Conservation (phyloP, 2,113 vertebrate species). For the Neogale vison region DNA sequence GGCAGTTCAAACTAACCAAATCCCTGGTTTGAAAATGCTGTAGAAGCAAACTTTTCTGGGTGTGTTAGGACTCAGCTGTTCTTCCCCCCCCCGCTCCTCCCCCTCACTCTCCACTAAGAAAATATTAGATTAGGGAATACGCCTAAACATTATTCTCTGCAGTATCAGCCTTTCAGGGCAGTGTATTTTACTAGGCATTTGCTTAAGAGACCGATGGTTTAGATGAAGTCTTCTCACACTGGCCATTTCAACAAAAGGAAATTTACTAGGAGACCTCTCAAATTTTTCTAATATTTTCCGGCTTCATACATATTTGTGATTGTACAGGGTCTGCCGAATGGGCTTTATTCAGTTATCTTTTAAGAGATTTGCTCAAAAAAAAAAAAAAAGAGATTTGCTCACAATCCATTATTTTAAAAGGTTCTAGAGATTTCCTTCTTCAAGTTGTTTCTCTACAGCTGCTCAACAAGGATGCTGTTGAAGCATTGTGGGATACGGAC, state of each 20-base stretch:
- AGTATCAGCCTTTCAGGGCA: background rate
- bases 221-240: background rate
- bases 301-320: background rate
- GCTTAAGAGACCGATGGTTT: background rate
- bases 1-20: background rate
- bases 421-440: background rate
- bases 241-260: background rate
- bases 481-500: background rate
- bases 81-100: background rate
- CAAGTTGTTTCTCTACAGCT: background rate
- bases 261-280: background rate
- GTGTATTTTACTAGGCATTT: slow-evolving; percentile 14
- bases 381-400: background rate
- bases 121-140: background rate
- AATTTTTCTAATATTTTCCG: background rate
- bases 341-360: background rate
- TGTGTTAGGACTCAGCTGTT: slow-evolving; percentile 41
- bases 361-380: background rate
- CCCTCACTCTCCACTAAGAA: background rate
- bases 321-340: no score
- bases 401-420: background rate
- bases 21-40: slow-evolving; percentile 61
- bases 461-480: background rate
- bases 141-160: slow-evolving; percentile 1
- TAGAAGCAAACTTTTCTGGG: slow-evolving; percentile 44